Conservation (phyloP, 2,888 invertebrate species). For the Eumacrocentrus americanus region DNA sequence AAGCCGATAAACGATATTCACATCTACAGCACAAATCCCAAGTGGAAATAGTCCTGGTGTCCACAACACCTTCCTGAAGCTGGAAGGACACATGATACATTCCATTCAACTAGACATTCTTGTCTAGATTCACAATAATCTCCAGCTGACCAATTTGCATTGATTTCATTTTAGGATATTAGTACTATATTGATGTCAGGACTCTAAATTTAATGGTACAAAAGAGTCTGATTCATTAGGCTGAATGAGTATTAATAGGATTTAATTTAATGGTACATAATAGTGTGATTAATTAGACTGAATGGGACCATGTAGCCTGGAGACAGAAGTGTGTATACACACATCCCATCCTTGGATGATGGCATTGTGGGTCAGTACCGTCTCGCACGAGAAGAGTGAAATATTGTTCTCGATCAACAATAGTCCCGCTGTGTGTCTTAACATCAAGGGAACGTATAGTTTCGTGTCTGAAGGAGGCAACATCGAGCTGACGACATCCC, state of each 20-base stretch:
- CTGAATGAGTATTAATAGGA: constrained; percentile 11
- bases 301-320: constrained; percentile 3
- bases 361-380: constrained; percentile 23
- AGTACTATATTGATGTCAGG: no score
- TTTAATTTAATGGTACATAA: no score
- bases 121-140: neutral
- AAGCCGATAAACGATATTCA: constrained; percentile 42
- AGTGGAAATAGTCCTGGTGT: constrained; percentile 30
- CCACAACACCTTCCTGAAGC: no score
- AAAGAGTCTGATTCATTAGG: no score
- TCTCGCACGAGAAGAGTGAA: constrained; percentile 30
- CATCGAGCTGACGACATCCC: constrained; percentile 55
- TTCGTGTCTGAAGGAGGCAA: constrained; percentile 35
- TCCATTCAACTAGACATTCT: neutral
- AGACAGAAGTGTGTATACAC: no score
- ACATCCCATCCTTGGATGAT: no score
- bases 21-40: constrained; percentile 30
- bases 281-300: constrained; percentile 18
- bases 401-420: constrained; percentile 37
- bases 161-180: constrained; percentile 1
- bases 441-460: constrained; percentile 22
- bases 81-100: neutral
- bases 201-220: no score
- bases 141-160: neutral
- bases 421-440: constrained; percentile 30